Conservation (phyloP, 2,888 invertebrate species). For the Pantelozetes paolii region DNA sequence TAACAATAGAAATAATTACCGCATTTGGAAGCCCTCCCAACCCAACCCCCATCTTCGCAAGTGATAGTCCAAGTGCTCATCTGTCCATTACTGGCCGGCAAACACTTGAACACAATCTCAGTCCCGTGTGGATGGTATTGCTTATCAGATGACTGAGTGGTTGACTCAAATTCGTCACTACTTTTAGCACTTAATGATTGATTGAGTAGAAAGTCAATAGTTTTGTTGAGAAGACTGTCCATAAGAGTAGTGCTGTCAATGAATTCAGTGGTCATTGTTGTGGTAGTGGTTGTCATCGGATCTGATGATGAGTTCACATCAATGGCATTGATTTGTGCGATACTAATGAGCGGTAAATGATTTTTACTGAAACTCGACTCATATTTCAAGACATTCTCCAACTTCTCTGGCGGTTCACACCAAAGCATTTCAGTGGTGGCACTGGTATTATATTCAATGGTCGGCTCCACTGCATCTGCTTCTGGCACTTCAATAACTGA, state of each 20-base stretch:
- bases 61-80: conserved; percentile 77
- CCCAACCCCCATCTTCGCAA: conserved; percentile 79
- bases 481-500: conserved; percentile 18
- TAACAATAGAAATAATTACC: not conserved
- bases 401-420: conserved; percentile 38
- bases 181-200: not conserved
- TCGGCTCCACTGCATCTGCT: not conserved
- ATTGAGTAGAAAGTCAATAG: not conserved
- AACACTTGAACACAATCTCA: conserved; percentile 75
- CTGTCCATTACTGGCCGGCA: conserved; percentile 54
- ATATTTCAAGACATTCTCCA: conserved; percentile 39
- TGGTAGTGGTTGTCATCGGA: not conserved
- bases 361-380: not conserved
- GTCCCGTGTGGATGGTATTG: conserved; percentile 66
- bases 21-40: conserved; percentile 64
- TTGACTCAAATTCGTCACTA: not conserved
- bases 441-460: not conserved
- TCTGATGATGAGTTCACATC: not conserved
- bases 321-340: conserved; percentile 36
- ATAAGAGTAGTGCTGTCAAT: not conserved
- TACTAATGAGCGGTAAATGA: conserved; percentile 31
- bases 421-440: not conserved
- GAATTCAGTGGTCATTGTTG: not conserved
- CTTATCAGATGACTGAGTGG: conserved; percentile 12
- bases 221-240: not conserved